A percentile compares a stretch with the other conserved stretches of the same genome.
Evolutionary conservation across 2,797 vertebrate species (phyloP).

Genomic region (Amblyopsis hoosieri): DNA sequence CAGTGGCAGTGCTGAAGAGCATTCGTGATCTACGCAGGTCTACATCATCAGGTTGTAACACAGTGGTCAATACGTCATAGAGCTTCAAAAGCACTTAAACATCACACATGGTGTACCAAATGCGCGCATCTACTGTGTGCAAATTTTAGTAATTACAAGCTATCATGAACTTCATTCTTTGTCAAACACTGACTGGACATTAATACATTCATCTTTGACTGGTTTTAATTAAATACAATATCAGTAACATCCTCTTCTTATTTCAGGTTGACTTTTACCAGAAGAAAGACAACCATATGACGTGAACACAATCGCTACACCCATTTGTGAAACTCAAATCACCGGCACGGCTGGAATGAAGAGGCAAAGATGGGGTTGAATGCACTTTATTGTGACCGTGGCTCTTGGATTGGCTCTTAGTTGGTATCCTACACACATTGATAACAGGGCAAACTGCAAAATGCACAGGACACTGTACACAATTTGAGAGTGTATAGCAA

Average conservation of each 20-base stretch:
- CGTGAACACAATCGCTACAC: constrained; percentile 76
- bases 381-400: constrained; percentile 73
- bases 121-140: too few species aligned
- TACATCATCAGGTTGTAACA: background rate
- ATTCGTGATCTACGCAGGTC: constrained; percentile 84
- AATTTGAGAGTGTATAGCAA: constrained; percentile 22
- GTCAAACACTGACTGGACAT: too few species aligned
- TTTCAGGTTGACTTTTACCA: constrained; percentile 39
- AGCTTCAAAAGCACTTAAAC: too few species aligned
- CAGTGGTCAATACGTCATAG: too few species aligned
- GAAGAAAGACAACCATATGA: constrained; percentile 55
- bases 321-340: constrained; percentile 72
- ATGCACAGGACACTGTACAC: constrained; percentile 24
- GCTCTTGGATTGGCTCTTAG: background rate
- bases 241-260: constrained; percentile 2
- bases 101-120: too few species aligned
- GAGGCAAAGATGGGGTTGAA: constrained; percentile 54
- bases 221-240: too few species aligned
- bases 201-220: too few species aligned
- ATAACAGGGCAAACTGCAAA: constrained; percentile 12
- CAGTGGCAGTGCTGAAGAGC: constrained; percentile 93
- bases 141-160: too few species aligned
- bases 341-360: constrained; percentile 67
- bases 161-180: too few species aligned
- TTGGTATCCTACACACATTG: too few species aligned